phyloP scores from a whole-genome alignment of 2,113 vertebrate genomes.

The Myodes glareolus region DNA sequence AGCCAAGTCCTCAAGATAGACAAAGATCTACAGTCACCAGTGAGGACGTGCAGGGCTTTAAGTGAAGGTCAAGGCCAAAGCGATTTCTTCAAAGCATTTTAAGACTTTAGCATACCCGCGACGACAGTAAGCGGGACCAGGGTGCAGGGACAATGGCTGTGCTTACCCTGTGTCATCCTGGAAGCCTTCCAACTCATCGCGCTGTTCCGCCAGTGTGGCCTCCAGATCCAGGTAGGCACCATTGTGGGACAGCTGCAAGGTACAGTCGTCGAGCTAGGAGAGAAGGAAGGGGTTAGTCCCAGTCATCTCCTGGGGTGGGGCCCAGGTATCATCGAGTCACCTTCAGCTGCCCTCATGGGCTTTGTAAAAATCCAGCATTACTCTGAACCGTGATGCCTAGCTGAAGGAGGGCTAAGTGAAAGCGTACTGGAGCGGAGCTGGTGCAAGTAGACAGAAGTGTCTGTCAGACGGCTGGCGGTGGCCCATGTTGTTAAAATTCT shows the following conservation, averaged over 20 bases:
- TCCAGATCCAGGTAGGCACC: constrained; percentile 98
- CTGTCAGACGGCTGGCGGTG: not conserved
- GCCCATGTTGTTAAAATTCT: not conserved
- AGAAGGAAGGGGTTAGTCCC: constrained; percentile 53
- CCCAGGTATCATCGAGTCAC: not conserved
- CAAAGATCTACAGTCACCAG: not conserved
- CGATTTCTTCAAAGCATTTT: constrained; percentile 2
- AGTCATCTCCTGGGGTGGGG: not conserved
- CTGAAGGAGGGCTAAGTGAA: not conserved
- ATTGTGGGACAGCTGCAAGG: constrained; percentile 96
- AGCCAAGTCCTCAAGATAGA: not conserved
- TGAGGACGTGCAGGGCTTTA: not conserved
- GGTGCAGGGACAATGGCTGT: not conserved
- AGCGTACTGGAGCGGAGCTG: not conserved
- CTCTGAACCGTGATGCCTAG: not conserved
- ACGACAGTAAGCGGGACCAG: not conserved
- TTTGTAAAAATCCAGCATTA: not conserved
- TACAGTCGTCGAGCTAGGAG: constrained; percentile 95
- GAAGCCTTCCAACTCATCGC: constrained; percentile 96
- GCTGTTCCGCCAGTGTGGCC: constrained; percentile 95
- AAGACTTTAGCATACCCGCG: not conserved
- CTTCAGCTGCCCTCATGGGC: not conserved
- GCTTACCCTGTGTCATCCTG: constrained; percentile 97
- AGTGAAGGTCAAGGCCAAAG: not conserved
- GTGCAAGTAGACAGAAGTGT: not conserved